These are phyloP conservation scores for Xiphophorus hellerii DNA, from an alignment of 2,113 vertebrate genomes.

Conservation along the genomic window DNA sequence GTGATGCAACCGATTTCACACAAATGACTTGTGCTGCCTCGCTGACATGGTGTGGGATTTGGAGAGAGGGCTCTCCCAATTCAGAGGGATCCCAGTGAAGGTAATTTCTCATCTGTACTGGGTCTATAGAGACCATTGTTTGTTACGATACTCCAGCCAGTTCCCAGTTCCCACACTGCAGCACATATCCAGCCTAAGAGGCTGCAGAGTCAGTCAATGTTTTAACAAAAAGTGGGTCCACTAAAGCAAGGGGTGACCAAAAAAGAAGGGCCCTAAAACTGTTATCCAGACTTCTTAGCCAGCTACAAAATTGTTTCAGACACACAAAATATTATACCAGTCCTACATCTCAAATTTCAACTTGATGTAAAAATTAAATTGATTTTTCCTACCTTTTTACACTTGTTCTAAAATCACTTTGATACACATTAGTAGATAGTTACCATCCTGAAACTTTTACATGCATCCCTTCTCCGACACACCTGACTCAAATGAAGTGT, in stretches of 20 bases:
- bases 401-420: too few relatives aligned
- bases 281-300: too few relatives aligned
- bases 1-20: constrained; percentile 81
- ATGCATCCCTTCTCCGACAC: background rate
- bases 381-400: too few relatives aligned
- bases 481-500: too few relatives aligned
- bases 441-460: background rate
- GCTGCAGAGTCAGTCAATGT: constrained; percentile 7
- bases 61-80: constrained; percentile 37
- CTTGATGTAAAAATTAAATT: too few relatives aligned
- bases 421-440: too few relatives aligned
- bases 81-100: constrained; percentile 64
- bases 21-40: constrained; percentile 51
- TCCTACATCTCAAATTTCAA: too few relatives aligned
- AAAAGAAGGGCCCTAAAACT: too few relatives aligned
- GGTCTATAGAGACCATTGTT: constrained; percentile 67
- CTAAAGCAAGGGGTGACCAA: background rate
- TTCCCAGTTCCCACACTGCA: constrained; percentile 74
- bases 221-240: constrained; percentile 34
- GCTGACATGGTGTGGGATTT: constrained; percentile 25
- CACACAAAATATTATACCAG: too few relatives aligned
- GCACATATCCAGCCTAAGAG: constrained; percentile 44
- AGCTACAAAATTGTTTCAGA: too few relatives aligned
- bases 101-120: constrained; percentile 75
- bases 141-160: constrained; percentile 40